Evolutionary conservation across 2,797 vertebrate genomes (phyloP).

Genomic region (Falco cherrug): DNA sequence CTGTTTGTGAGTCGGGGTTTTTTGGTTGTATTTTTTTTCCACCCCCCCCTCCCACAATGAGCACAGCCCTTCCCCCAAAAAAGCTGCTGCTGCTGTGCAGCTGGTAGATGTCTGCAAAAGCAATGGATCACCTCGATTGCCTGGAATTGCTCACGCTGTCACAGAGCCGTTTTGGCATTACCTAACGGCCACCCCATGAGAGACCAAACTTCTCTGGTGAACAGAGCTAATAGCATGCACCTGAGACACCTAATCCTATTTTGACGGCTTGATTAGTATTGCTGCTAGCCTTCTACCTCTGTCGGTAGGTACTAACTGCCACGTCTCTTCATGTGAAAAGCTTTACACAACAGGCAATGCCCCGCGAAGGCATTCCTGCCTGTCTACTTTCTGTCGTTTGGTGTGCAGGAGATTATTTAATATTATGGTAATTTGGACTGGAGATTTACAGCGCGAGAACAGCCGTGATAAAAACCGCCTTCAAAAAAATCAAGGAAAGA

Average conservation of each 20-base stretch:
- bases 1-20: too few species aligned
- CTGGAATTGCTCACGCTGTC: neutral
- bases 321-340: accelerated
- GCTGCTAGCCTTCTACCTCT: neutral
- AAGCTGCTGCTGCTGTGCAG: slow-evolving; percentile 3
- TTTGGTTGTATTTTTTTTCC: too few species aligned
- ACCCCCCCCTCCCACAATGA: neutral
- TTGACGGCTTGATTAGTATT: neutral
- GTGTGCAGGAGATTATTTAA: neutral
- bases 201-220: neutral
- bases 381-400: neutral
- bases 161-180: neutral
- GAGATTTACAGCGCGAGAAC: neutral
- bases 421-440: accelerated
- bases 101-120: slow-evolving; percentile 1
- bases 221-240: neutral
- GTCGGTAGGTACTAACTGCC: accelerated
- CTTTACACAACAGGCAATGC: neutral
- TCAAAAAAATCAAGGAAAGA: neutral
- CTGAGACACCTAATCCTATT: neutral
- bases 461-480: neutral
- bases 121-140: neutral
- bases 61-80: neutral
- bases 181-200: neutral
- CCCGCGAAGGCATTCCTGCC: neutral